These are phyloP conservation scores for Rhingia campestris DNA, from an alignment of 2,888 invertebrate species.

Conservation along the genomic window DNA sequence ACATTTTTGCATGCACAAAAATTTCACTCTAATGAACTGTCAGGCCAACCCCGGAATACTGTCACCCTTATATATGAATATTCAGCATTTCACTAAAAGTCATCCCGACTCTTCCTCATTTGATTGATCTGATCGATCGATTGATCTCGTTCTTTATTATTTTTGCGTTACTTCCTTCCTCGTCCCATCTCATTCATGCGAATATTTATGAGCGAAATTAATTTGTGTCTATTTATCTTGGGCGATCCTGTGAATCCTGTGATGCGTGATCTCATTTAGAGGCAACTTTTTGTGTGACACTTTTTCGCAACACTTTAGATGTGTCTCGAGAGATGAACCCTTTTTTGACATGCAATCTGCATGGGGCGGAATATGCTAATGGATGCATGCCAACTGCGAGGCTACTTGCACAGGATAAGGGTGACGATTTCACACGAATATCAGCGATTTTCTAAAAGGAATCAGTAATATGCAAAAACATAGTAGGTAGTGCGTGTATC, in stretches of 20 bases:
- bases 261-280: conserved; percentile 46
- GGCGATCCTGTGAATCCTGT: not conserved
- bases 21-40: conserved; percentile 25
- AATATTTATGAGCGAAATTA: conserved; percentile 50
- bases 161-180: not conserved
- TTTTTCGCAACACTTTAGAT: conserved; percentile 56
- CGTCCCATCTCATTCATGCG: conserved; percentile 22
- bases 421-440: conserved; percentile 71
- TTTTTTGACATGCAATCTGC: conserved; percentile 51
- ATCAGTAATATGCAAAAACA: conserved; percentile 61
- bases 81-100: conserved; percentile 11
- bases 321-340: conserved; percentile 44
- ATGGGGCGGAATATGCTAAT: conserved; percentile 66
- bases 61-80: conserved; percentile 42
- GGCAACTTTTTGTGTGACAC: conserved; percentile 16
- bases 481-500: not conserved
- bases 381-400: conserved; percentile 7
- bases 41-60: conserved; percentile 5
- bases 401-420: conserved; percentile 19
- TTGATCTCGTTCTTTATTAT: conserved; percentile 40
- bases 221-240: conserved; percentile 49
- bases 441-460: conserved; percentile 66
- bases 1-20: conserved; percentile 28
- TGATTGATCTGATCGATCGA: conserved; percentile 52
- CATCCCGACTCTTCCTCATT: conserved; percentile 3